Percentiles rank a stretch among this genome's conserved stretches.
Evolutionary conservation across 2,888 invertebrate genomes (phyloP).

Genomic region (Caenorhabditis virilis): DNA sequence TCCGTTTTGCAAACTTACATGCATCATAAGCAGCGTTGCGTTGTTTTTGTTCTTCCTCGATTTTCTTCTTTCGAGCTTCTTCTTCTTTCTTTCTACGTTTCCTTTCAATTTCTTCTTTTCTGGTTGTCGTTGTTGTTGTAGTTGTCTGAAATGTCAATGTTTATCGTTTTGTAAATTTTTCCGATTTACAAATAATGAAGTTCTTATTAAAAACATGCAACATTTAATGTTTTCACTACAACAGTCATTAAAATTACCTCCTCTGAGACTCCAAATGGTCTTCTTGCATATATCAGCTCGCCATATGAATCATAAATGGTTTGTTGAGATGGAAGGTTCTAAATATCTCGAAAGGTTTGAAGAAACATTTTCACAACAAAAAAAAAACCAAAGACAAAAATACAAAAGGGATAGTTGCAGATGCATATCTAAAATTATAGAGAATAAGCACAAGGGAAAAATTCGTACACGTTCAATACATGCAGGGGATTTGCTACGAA

Average conservation of each 20-base stretch:
- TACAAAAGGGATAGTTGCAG: not conserved
- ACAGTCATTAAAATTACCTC: conserved; percentile 4
- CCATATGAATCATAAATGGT: conserved; percentile 24
- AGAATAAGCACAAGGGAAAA: conserved; percentile 10
- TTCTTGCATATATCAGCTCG: conserved; percentile 10
- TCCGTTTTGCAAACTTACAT: conserved; percentile 1
- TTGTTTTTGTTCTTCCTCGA: not conserved
- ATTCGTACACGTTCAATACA: conserved; percentile 32
- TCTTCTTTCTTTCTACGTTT: not conserved
- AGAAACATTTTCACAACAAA: not conserved
- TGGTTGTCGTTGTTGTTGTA: conserved; percentile 7
- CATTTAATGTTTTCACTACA: not conserved
- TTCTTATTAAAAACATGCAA: too few species aligned
- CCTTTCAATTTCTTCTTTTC: conserved; percentile 6
- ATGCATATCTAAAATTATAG: not conserved
- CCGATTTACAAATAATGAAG: not conserved
- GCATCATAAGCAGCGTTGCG: conserved; percentile 6
- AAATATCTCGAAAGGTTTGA: not conserved
- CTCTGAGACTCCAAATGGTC: conserved; percentile 21
- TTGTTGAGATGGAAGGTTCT: conserved; percentile 11
- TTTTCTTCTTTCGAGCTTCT: not conserved
- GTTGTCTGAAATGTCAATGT: too few species aligned
- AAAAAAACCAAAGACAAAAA: not conserved
- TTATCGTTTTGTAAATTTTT: not conserved
- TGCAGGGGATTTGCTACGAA: conserved; percentile 28